A percentile compares a stretch with the other conserved stretches of the same genome.
Evolutionary conservation across 2,113 vertebrate species (phyloP).

Genomic region (Acanthochromis polyacanthus): DNA sequence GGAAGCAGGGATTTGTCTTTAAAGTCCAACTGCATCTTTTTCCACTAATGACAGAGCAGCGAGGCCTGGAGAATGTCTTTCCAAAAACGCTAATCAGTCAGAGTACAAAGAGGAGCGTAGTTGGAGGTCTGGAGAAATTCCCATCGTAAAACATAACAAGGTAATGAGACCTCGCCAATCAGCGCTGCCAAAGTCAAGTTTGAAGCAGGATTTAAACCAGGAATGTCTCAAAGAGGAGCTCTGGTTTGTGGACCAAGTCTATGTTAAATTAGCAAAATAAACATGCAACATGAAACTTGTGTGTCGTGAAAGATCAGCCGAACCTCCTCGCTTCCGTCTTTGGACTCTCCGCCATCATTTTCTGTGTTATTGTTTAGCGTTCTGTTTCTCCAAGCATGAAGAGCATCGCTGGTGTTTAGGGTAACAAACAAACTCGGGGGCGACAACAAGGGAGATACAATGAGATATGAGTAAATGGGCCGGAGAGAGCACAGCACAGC

Average conservation of each 20-base stretch:
- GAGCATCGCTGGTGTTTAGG: constrained; percentile 23
- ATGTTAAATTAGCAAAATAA: too few species aligned
- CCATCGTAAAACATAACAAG: constrained; percentile 29
- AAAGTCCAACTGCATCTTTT: not conserved
- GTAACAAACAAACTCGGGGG: constrained; percentile 31
- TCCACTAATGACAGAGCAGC: constrained; percentile 9
- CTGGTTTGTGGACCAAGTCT: too few species aligned
- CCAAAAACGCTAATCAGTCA: not conserved
- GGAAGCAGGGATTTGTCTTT: constrained; percentile 31
- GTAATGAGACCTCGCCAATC: constrained; percentile 1
- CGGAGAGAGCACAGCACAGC: not conserved
- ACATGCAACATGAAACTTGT: too few species aligned
- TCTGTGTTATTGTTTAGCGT: not conserved
- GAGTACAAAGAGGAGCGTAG: constrained; percentile 5
- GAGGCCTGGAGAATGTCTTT: constrained; percentile 3
- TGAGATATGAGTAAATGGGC: constrained; percentile 6
- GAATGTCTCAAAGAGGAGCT: too few species aligned
- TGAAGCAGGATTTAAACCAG: not conserved
- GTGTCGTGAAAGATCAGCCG: not conserved
- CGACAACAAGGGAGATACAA: constrained; percentile 13
- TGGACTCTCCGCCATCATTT: not conserved
- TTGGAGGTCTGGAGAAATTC: constrained; percentile 18
- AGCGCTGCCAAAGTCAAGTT: not conserved
- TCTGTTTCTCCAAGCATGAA: constrained; percentile 15
- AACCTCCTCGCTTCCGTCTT: not conserved